Conservation (phyloP, 2,113 vertebrate species). For the Baryphthengus martii region DNA sequence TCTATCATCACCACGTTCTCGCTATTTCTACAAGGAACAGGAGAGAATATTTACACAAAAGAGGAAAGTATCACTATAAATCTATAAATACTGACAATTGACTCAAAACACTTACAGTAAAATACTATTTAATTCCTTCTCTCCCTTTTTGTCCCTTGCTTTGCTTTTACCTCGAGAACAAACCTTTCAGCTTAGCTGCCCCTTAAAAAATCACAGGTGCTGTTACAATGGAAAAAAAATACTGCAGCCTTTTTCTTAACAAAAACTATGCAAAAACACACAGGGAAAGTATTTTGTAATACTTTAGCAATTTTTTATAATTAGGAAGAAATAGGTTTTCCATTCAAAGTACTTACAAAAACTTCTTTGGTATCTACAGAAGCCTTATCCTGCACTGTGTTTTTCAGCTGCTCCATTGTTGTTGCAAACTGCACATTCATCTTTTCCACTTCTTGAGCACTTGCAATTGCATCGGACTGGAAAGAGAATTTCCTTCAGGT, state of each 20-base stretch:
- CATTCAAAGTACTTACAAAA: constrained; percentile 82
- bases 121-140: neutral
- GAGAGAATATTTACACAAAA: neutral
- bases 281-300: neutral
- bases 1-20: neutral
- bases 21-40: neutral
- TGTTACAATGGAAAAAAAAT: neutral
- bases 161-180: neutral
- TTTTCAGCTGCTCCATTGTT: constrained; percentile 75
- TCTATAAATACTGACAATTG: neutral
- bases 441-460: constrained; percentile 76
- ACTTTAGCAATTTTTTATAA: neutral
- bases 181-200: neutral
- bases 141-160: neutral
- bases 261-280: neutral
- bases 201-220: neutral
- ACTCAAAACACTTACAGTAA: neutral
- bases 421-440: constrained; percentile 73
- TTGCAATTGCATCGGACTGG: constrained; percentile 81
- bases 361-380: constrained; percentile 81
- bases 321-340: neutral
- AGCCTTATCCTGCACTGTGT: constrained; percentile 71
- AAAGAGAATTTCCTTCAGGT: neutral
- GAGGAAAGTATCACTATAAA: neutral
- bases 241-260: neutral